These are phyloP conservation scores for Stercorarius parasiticus DNA, from an alignment of 2,113 vertebrate species.

Conservation along the genomic window DNA sequence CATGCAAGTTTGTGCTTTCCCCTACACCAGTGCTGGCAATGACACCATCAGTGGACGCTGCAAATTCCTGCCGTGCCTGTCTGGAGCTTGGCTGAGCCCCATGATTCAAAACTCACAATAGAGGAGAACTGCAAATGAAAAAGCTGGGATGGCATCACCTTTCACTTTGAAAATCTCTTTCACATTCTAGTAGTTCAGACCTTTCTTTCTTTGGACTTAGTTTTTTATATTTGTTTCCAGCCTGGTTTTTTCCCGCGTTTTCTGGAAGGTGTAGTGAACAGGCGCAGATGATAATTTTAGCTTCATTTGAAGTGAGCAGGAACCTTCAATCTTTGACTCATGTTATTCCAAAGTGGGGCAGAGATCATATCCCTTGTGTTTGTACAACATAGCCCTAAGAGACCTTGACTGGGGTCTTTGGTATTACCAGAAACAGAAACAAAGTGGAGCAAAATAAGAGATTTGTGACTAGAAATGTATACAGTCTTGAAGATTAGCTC, in stretches of 20 bases:
- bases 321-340: neutral
- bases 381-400: neutral
- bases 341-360: neutral
- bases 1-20: neutral
- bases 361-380: neutral
- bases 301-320: neutral
- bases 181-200: neutral
- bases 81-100: neutral
- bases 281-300: neutral
- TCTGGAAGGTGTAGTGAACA: neutral
- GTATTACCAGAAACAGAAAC: neutral
- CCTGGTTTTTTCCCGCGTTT: neutral
- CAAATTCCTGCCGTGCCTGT: neutral
- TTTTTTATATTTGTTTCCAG: neutral
- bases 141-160: neutral
- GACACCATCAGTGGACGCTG: accelerated
- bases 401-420: neutral
- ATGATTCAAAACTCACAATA: neutral
- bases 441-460: neutral
- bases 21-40: neutral
- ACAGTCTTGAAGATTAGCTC: neutral
- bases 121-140: neutral
- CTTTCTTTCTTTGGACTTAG: neutral
- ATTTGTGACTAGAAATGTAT: neutral
- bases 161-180: neutral